phyloP scores from a whole-genome alignment of 2,888 invertebrate genomes.

The Schizaphis graminum region DNA sequence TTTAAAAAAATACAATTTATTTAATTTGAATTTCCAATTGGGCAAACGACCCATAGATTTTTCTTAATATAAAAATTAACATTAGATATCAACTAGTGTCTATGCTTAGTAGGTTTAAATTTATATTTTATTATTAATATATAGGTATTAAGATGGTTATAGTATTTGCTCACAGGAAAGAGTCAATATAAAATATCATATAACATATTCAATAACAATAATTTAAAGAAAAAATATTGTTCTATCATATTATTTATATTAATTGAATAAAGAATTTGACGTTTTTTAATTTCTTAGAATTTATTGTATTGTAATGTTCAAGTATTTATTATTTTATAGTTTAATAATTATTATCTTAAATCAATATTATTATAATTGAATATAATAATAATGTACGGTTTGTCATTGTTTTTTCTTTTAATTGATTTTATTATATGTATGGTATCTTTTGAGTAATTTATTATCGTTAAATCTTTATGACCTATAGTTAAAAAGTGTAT shows the following conservation, averaged over 20 bases:
- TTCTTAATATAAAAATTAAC: neutral
- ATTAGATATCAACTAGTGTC: neutral
- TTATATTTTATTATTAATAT: neutral
- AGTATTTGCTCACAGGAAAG: neutral
- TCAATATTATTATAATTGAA: neutral
- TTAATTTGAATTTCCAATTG: neutral
- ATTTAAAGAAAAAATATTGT: neutral
- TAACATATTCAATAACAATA: neutral
- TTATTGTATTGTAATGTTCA: neutral
- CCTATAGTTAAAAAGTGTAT: neutral
- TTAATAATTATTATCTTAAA: neutral
- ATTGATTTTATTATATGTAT: conserved; percentile 9
- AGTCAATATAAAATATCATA: neutral
- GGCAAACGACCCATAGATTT: neutral
- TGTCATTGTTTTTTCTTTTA: neutral
- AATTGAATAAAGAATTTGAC: neutral
- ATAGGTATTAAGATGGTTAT: neutral
- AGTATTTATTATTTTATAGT: neutral
- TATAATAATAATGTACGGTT: neutral
- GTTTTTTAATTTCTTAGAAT: neutral
- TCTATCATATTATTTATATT: no score
- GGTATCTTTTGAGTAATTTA: neutral
- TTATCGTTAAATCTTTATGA: conserved; percentile 9
- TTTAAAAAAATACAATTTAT: neutral
- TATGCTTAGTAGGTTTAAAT: neutral